Evolutionary conservation across 2,888 invertebrate species (phyloP).

Genomic region (Megaustenia siamemsis): DNA sequence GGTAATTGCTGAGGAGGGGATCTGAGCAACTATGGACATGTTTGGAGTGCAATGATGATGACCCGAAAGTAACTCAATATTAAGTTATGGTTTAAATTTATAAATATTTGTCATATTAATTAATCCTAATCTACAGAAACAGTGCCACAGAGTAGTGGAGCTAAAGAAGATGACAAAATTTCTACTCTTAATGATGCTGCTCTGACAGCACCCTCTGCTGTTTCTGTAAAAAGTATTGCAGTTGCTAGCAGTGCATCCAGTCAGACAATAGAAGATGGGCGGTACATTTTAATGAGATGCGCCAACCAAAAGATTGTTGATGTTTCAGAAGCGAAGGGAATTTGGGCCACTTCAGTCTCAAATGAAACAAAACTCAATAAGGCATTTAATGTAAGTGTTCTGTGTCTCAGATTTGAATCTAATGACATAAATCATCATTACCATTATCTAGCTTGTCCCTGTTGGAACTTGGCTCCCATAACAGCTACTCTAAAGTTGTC

Average conservation of each 20-base stretch:
- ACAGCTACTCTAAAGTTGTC: too few species aligned
- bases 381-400: constrained; percentile 82
- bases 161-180: constrained; percentile 41
- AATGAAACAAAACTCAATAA: constrained; percentile 85
- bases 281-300: constrained; percentile 85
- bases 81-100: background rate
- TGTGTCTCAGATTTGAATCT: too few species aligned
- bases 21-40: too few species aligned
- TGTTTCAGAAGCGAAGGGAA: constrained; percentile 82
- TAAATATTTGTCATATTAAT: background rate
- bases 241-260: background rate
- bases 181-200: constrained; percentile 64
- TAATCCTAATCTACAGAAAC: constrained; percentile 21
- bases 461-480: too few species aligned
- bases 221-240: constrained; percentile 31
- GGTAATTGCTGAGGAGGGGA: background rate
- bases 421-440: too few species aligned
- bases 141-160: background rate
- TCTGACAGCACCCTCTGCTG: constrained; percentile 58
- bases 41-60: too few species aligned
- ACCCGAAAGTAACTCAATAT: too few species aligned
- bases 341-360: constrained; percentile 84
- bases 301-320: constrained; percentile 83
- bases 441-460: too few species aligned
- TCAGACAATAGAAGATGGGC: constrained; percentile 29